These are phyloP conservation scores for Ostrea denselamellosa DNA, from an alignment of 1,140 invertebrate species.

Conservation along the genomic window DNA sequence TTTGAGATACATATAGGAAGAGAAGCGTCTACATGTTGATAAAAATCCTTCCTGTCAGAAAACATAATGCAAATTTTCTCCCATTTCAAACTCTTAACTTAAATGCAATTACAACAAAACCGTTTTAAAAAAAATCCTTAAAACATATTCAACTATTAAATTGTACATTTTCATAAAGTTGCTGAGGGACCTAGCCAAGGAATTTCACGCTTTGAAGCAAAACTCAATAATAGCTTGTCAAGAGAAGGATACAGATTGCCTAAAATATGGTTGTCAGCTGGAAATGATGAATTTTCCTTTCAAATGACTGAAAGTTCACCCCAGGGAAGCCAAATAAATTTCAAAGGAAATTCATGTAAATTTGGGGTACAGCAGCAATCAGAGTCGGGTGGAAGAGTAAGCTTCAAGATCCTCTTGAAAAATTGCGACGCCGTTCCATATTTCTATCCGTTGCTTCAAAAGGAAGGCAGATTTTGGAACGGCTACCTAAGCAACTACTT, in stretches of 20 bases:
- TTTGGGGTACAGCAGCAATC: neutral
- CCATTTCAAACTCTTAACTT: too few species aligned
- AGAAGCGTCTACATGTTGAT: too few species aligned
- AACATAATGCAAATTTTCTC: too few species aligned
- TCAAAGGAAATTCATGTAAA: slow-evolving; percentile 12
- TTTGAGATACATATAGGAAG: too few species aligned
- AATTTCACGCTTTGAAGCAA: neutral
- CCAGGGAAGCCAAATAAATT: neutral
- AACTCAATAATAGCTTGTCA: neutral
- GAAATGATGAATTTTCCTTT: neutral
- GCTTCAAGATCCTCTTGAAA: neutral
- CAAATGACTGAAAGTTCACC: slow-evolving; percentile 1
- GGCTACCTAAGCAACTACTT: neutral
- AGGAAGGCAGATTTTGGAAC: neutral
- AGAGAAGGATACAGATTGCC: neutral
- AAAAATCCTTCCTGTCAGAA: too few species aligned
- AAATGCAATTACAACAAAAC: too few species aligned
- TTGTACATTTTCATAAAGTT: neutral
- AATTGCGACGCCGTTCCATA: neutral
- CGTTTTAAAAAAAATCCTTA: too few species aligned
- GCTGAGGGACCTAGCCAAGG: neutral
- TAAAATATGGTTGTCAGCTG: slow-evolving; percentile 7
- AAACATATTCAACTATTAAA: too few species aligned
- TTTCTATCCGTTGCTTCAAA: neutral
- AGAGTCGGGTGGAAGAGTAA: neutral